Evolutionary conservation across 2,113 vertebrate genomes (phyloP).

Genomic region (Phrynosoma platyrhinos): DNA sequence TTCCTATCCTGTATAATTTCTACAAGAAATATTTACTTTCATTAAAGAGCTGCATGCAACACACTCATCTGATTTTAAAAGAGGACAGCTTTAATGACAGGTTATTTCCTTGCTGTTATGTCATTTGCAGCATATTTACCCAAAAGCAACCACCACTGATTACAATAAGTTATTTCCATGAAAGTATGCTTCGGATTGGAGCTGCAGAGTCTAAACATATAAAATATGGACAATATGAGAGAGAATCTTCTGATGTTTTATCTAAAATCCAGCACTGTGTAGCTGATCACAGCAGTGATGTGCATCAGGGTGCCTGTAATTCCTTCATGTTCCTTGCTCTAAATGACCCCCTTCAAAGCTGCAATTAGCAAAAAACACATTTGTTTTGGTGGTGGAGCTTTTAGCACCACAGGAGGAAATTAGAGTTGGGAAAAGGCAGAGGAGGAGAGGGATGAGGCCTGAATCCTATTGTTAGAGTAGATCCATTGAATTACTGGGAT

Average conservation of each 20-base stretch:
- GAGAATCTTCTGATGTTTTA: background rate
- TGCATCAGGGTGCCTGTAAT: background rate
- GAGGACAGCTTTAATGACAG: background rate
- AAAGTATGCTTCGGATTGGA: background rate
- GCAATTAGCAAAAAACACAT: background rate
- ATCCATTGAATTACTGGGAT: too few relatives aligned
- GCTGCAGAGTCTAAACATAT: background rate
- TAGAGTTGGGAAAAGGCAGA: background rate
- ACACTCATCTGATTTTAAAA: background rate
- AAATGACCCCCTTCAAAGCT: background rate
- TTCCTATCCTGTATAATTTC: background rate
- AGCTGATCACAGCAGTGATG: background rate
- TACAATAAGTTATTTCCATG: background rate
- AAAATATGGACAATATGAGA: background rate
- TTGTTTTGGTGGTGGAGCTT: background rate
- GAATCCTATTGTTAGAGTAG: too few relatives aligned
- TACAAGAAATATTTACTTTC: slow-evolving; percentile 7
- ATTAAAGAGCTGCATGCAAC: background rate
- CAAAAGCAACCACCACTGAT: background rate
- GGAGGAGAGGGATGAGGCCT: background rate
- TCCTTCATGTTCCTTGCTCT: background rate
- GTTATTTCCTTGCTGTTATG: background rate
- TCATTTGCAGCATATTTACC: background rate
- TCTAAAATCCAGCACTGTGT: too few relatives aligned
- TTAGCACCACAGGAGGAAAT: background rate